Conservation (phyloP, 1,140 invertebrate genomes). For the Drosophila truncata region DNA sequence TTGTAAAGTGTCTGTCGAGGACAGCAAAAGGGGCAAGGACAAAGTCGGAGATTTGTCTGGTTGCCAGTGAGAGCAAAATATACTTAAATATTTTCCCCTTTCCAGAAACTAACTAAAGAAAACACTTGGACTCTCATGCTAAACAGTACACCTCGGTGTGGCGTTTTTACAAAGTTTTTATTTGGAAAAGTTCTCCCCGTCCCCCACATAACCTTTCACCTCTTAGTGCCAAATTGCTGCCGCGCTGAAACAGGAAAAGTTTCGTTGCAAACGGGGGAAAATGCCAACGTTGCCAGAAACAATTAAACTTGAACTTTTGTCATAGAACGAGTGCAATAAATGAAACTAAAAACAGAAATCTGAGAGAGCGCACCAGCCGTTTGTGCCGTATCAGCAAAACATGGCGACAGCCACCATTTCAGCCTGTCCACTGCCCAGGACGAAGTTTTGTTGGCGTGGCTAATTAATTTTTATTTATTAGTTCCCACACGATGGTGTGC, state of each 20-base stretch:
- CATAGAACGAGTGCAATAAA: slow-evolving; percentile 57
- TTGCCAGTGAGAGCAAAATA: background rate
- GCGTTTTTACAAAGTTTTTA: slow-evolving; percentile 32
- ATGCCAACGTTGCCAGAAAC: slow-evolving; percentile 73
- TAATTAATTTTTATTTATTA: slow-evolving; percentile 84
- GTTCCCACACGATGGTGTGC: slow-evolving; percentile 31
- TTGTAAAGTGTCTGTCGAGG: slow-evolving; percentile 52
- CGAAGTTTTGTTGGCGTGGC: slow-evolving; percentile 57
- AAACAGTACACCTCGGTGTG: slow-evolving; percentile 18
- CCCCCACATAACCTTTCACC: slow-evolving; percentile 47
- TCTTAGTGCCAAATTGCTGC: slow-evolving; percentile 36
- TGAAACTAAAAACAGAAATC: slow-evolving; percentile 56
- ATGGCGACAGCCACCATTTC: slow-evolving; percentile 55
- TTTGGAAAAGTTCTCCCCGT: slow-evolving; percentile 26
- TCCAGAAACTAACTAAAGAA: background rate
- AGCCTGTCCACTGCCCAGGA: slow-evolving; percentile 26
- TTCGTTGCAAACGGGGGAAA: slow-evolving; percentile 52
- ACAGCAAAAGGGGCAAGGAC: slow-evolving; percentile 1
- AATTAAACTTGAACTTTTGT: slow-evolving; percentile 84
- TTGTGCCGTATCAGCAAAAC: slow-evolving; percentile 71
- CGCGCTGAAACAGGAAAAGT: slow-evolving; percentile 41
- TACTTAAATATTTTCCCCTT: background rate
- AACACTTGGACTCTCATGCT: slow-evolving; percentile 4
- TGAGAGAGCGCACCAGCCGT: slow-evolving; percentile 63
- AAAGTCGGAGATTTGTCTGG: slow-evolving; percentile 9